Percentiles rank a stretch among this genome's conserved stretches.
Conservation (phyloP, 2,888 invertebrate species). For the Chesias legatella region DNA sequence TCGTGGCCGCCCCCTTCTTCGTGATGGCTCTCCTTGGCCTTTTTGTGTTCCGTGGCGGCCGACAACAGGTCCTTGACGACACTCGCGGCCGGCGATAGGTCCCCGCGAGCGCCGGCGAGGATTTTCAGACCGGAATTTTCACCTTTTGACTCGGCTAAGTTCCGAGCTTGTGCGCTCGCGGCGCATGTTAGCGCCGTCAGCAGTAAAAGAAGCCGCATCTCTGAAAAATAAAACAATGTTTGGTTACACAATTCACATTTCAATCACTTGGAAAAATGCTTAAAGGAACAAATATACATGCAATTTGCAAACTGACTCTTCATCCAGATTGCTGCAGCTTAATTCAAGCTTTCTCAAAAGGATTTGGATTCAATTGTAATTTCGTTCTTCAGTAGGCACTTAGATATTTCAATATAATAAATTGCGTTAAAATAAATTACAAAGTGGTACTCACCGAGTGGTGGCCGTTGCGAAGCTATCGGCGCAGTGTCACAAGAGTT, state of each 20-base stretch:
- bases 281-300: no score
- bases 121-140: slow-evolving; percentile 34
- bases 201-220: slow-evolving; percentile 59
- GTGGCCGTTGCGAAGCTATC: slow-evolving; percentile 47
- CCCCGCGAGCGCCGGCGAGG: slow-evolving; percentile 31
- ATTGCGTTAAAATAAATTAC: no score
- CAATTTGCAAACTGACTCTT: no score
- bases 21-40: slow-evolving; percentile 72
- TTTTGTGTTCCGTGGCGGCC: slow-evolving; percentile 75
- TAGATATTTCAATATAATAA: no score
- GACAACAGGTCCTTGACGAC: slow-evolving; percentile 57
- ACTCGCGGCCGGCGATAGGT: slow-evolving; percentile 35
- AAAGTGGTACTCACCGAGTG: slow-evolving; percentile 23
- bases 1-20: slow-evolving; percentile 86
- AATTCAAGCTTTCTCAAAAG: no score
- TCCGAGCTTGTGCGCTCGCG: slow-evolving; percentile 51
- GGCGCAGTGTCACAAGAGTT: slow-evolving; percentile 61
- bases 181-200: slow-evolving; percentile 52
- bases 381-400: no score
- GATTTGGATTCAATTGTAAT: no score
- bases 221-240: slow-evolving; percentile 31
- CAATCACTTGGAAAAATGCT: no score
- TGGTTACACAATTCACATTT: no score
- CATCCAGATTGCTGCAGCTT: no score
- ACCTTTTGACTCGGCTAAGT: slow-evolving; percentile 48